Evolutionary conservation across 1,140 invertebrate genomes (phyloP), one percentile per base, ranked within the genome.

Genomic region (Alviniconcha marisindica): DNA sequence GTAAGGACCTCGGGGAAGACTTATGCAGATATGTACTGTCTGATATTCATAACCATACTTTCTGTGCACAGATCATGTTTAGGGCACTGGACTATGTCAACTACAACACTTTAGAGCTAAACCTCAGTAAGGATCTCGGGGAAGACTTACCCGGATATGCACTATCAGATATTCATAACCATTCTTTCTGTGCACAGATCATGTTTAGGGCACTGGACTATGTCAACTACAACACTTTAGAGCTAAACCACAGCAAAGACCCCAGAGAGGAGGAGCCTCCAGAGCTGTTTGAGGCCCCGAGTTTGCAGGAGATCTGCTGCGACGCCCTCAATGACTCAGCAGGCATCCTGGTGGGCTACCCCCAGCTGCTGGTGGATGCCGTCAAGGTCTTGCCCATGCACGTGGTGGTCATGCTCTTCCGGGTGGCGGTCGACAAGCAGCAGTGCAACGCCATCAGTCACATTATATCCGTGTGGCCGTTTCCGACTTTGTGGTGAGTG

Each of bases 161-260:
- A n/a, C n/a, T n/a, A n/a, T n/a, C n/a, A n/a, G n/a, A n/a, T n/a
- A n/a, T n/a, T n/a, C 60, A 66, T n/a, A 74, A 33, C 40, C 24
- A 28, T 82, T 51, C 78, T 77, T 76, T 60, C 40, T 77, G 15
- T 36, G 21, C n/a, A 38, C 21, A 15, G 36, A 83, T 28, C 24
- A 90, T 90, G 89, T 89, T 84, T 69, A 89, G 85, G 78, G 89
- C 89, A 21, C 73, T 88, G 74, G 89, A 89, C 56, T 85, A 83
- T 42, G 82, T 89, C 21, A 83, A 87, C 48, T 90, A 90, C 83
- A 84, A 86, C 63, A 81, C 76, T 42, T 78, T 90, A 15, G 77
- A 82, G 15, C 79, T 90, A 0, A 88, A 87, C 66, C 79, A 83
- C 33, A 36, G 38, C 31, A 87, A 48, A 60, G 28, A 33, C 21